Percentiles rank a stretch among this genome's conserved stretches.
phyloP scores from a whole-genome alignment of 1,140 invertebrate species.

The Wiebesia pumilae region DNA sequence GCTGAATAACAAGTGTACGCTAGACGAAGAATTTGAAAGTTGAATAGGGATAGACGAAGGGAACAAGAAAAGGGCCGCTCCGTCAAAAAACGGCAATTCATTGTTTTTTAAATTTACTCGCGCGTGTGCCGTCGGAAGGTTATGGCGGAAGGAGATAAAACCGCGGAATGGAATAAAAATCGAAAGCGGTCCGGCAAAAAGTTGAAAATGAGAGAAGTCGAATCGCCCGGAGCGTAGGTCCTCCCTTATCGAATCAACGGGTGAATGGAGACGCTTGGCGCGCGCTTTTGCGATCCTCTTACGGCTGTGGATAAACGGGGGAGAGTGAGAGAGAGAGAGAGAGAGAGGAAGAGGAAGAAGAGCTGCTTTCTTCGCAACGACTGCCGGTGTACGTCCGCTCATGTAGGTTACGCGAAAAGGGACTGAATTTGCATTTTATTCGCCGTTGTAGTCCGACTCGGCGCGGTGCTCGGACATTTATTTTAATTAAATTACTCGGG shows the following conservation, averaged over 20 bases:
- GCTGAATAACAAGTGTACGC: no score
- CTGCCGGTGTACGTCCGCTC: slow-evolving; percentile 42
- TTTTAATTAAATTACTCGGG: slow-evolving; percentile 77
- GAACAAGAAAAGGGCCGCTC: neutral
- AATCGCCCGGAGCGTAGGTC: slow-evolving; percentile 58
- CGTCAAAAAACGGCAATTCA: slow-evolving; percentile 18
- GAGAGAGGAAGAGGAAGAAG: neutral
- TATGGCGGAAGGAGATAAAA: slow-evolving; percentile 40
- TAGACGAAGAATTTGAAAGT: no score
- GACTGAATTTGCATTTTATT: slow-evolving; percentile 77
- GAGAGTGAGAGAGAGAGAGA: neutral
- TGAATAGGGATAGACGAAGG: no score
- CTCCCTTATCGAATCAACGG: slow-evolving; percentile 73
- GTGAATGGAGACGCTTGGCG: slow-evolving; percentile 66
- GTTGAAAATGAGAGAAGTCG: slow-evolving; percentile 52
- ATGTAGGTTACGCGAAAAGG: slow-evolving; percentile 67
- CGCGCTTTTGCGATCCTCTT: slow-evolving; percentile 23
- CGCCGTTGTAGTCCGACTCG: slow-evolving; percentile 67
- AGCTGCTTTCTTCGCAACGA: slow-evolving; percentile 17
- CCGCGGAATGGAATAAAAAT: slow-evolving; percentile 44
- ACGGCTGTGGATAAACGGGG: neutral
- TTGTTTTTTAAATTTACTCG: slow-evolving; percentile 40
- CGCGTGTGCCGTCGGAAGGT: neutral
- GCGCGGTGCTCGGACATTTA: slow-evolving; percentile 72
- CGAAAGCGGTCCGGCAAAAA: slow-evolving; percentile 49